These are phyloP conservation scores for Orthosia incerta DNA, from an alignment of 2,888 invertebrate species.

Conservation along the genomic window DNA sequence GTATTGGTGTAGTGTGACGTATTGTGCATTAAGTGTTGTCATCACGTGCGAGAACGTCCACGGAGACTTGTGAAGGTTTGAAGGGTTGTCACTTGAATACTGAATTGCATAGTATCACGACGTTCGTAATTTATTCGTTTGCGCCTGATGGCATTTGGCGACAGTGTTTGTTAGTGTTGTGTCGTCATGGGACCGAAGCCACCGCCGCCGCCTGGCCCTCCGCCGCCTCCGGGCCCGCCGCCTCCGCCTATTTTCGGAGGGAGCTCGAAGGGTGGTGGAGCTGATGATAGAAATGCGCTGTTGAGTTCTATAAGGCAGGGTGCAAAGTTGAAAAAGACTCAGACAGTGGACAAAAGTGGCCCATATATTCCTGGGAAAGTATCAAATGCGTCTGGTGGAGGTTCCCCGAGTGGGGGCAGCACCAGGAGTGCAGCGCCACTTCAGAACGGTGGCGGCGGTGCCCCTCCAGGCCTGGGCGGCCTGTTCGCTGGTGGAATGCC, in stretches of 20 bases:
- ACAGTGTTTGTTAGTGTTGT: conserved; percentile 68
- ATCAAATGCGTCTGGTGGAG: conserved; percentile 76
- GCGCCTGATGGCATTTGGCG: conserved; percentile 74
- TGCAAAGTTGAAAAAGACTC: conserved; percentile 95
- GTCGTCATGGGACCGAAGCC: conserved; percentile 85
- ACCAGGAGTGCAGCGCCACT: conserved; percentile 78
- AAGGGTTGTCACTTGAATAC: conserved; percentile 62
- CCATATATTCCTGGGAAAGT: conserved; percentile 94
- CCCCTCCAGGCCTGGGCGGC: conserved; percentile 91
- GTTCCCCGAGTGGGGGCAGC: conserved; percentile 79
- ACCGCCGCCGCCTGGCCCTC: conserved; percentile 93
- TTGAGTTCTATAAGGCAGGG: conserved; percentile 96
- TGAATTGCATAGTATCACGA: conserved; percentile 48
- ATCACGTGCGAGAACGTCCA: conserved; percentile 78
- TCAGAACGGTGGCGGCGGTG: conserved; percentile 79
- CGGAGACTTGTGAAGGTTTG: conserved; percentile 71
- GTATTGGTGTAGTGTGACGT: conserved; percentile 81
- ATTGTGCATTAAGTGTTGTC: conserved; percentile 79
- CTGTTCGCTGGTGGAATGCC: conserved; percentile 96
- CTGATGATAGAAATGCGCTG: conserved; percentile 93
- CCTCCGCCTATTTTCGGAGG: conserved; percentile 89
- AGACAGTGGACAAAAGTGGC: conserved; percentile 97
- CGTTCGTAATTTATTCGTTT: conserved; percentile 66
- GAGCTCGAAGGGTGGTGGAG: conserved; percentile 83
- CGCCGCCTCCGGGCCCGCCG: conserved; percentile 92